Conservation (phyloP, 35 echinoderm and acorn worm species). For the Stichopus chloronotus region DNA sequence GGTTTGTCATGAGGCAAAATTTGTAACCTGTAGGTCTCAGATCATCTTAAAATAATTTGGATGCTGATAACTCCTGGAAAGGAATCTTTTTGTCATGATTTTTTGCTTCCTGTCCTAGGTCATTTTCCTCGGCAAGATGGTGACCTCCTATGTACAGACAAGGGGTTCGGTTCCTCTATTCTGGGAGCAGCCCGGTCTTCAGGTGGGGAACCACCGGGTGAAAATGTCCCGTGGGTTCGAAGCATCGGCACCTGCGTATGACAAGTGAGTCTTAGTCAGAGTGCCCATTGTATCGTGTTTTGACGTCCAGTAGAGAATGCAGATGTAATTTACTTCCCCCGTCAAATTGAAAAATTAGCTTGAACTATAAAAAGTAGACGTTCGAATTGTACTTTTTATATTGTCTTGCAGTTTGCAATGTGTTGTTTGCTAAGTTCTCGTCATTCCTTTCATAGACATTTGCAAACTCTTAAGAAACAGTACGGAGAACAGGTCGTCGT, state of each 20-base stretch:
- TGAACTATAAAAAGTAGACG: no score
- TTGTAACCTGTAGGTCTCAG: no score
- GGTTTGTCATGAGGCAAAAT: no score
- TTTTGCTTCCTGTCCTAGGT: constrained; percentile 46
- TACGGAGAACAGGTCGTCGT: constrained; percentile 93
- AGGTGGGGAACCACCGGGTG: constrained; percentile 87
- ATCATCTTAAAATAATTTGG: no score
- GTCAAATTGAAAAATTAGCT: no score
- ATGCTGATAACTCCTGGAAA: no score
- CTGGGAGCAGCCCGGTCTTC: constrained; percentile 94
- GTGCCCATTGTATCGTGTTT: no score
- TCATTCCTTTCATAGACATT: constrained; percentile 63
- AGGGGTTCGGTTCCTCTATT: constrained; percentile 88
- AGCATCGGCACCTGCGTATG: constrained; percentile 87
- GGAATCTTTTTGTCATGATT: not conserved
- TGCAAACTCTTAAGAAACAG: constrained; percentile 75
- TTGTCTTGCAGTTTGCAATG: no score
- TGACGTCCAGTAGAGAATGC: not conserved
- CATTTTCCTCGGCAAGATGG: constrained; percentile 74
- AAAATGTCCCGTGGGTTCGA: constrained; percentile 93
- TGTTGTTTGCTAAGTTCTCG: no score
- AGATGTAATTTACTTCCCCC: no score
- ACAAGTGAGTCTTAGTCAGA: constrained; percentile 58
- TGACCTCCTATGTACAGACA: constrained; percentile 89
- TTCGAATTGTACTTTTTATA: no score